Percentiles rank a stretch among this genome's conserved stretches.
Conservation (phyloP, 2,797 vertebrate species). For the Leptatherina wallacei region DNA sequence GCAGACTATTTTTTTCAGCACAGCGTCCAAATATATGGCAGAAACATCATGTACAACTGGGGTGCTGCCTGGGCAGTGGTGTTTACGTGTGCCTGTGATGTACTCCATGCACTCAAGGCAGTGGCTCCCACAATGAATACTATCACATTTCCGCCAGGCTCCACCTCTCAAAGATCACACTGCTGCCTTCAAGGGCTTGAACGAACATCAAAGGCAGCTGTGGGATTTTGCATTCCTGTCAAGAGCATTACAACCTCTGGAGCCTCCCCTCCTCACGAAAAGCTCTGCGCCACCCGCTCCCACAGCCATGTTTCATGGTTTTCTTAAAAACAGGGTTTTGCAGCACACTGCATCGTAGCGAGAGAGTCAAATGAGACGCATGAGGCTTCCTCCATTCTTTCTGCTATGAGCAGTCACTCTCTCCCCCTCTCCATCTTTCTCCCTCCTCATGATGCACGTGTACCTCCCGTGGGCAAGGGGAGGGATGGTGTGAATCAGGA, state of each 20-base stretch:
- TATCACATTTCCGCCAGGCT: conserved; percentile 76
- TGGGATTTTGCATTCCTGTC: conserved; percentile 77
- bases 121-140: conserved; percentile 64
- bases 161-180: conserved; percentile 70
- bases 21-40: conserved; percentile 38
- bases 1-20: conserved; percentile 16
- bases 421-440: conserved; percentile 14
- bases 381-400: conserved; percentile 34
- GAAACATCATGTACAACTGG: conserved; percentile 17
- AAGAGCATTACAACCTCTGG: conserved; percentile 74
- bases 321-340: conserved; percentile 58
- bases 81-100: conserved; percentile 46
- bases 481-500: conserved; percentile 58
- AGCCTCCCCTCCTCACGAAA: conserved; percentile 50
- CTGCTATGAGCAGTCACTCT: conserved; percentile 36
- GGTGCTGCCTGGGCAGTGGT: conserved; percentile 38
- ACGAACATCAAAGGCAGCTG: conserved; percentile 77
- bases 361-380: conserved; percentile 56
- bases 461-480: conserved; percentile 54
- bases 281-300: conserved; percentile 45
- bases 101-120: conserved; percentile 48
- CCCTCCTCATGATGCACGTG: conserved; percentile 48
- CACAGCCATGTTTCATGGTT: conserved; percentile 67
- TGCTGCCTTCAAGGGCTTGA: conserved; percentile 75
- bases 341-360: conserved; percentile 40